These are phyloP conservation scores for Gorsachius magnificus DNA, from an alignment of 2,797 vertebrate species.

Conservation along the genomic window DNA sequence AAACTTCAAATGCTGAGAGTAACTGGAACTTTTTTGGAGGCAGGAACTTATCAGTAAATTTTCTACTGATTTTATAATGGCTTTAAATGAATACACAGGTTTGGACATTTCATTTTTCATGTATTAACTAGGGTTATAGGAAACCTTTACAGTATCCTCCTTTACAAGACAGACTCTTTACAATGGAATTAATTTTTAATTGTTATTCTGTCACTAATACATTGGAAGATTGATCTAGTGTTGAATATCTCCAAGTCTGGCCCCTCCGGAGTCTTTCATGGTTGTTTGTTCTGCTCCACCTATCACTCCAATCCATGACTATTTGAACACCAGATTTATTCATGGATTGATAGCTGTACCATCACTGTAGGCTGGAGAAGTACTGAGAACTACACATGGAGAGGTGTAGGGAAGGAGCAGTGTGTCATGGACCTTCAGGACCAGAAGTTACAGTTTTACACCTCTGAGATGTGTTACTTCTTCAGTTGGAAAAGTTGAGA, in stretches of 20 bases:
- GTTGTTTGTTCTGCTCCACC: background rate
- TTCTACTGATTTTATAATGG: background rate
- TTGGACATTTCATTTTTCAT: background rate
- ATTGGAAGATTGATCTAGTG: background rate
- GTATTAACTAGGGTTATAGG: background rate
- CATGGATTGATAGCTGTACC: background rate
- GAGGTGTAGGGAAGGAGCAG: background rate
- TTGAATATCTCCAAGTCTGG: background rate
- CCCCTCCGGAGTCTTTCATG: background rate
- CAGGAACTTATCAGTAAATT: background rate
- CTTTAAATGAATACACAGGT: background rate
- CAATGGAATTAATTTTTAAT: background rate
- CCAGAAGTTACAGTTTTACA: background rate
- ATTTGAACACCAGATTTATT: background rate
- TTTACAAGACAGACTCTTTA: background rate
- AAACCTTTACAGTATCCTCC: background rate
- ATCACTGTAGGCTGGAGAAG: background rate
- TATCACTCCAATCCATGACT: background rate
- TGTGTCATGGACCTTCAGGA: background rate
- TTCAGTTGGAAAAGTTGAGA: background rate
- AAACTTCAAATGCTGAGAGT: background rate
- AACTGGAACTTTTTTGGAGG: background rate
- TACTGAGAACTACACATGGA: background rate
- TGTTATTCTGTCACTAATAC: background rate
- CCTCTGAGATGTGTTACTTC: background rate